These are phyloP conservation scores for Pocillopora meandrina DNA, from an alignment of 92 coral and sea anemone species.

Conservation along the genomic window DNA sequence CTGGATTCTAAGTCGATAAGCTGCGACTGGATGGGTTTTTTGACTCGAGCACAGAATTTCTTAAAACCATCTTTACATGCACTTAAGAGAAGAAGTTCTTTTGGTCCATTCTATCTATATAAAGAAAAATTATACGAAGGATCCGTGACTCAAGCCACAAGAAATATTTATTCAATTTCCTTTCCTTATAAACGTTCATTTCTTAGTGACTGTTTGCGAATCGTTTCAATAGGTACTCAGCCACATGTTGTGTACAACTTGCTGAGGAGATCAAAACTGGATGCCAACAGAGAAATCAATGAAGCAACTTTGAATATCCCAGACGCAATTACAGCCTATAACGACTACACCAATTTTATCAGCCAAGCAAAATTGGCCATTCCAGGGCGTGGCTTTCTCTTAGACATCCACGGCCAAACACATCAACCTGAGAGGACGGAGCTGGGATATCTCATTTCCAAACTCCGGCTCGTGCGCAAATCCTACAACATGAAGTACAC, in stretches of 20 bases:
- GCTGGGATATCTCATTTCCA: constrained; percentile 37
- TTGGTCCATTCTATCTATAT: no score
- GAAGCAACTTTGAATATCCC: constrained; percentile 41
- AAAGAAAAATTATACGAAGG: no score
- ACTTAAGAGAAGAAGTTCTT: no score
- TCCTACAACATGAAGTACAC: background rate
- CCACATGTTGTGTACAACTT: constrained; percentile 51
- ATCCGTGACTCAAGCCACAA: no score
- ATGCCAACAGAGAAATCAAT: constrained; percentile 29
- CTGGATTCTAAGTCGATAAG: no score
- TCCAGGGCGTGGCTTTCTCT: constrained; percentile 14
- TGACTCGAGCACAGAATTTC: no score
- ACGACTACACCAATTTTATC: constrained; percentile 26
- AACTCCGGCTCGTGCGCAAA: background rate
- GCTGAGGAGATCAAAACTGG: constrained; percentile 23
- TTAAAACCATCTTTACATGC: no score
- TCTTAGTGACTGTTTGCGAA: background rate
- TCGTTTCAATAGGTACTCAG: constrained; percentile 25
- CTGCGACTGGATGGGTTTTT: no score
- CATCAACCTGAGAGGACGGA: constrained; percentile 15
- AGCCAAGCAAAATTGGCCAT: constrained; percentile 15
- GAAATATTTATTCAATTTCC: no score
- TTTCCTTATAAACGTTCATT: no score
- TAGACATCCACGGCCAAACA: constrained; percentile 41
- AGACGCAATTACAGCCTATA: constrained; percentile 35